Evolutionary conservation across 2,113 vertebrate species (phyloP).

Genomic region (Saiga tatarica): DNA sequence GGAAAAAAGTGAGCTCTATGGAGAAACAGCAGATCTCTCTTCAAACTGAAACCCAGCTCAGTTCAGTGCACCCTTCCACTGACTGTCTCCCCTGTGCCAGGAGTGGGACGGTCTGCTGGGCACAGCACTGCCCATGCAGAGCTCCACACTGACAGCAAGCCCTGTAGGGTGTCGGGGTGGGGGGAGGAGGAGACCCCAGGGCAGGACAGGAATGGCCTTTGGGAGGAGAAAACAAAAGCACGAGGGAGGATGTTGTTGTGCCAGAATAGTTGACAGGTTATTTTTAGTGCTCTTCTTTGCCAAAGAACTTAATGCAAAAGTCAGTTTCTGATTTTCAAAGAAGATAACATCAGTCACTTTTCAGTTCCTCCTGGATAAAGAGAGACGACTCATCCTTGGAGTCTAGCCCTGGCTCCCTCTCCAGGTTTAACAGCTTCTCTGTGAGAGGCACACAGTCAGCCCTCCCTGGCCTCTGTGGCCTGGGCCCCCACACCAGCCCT

Average conservation of each 20-base stretch:
- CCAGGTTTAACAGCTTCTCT: background rate
- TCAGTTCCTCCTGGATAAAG: background rate
- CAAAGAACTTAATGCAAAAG: background rate
- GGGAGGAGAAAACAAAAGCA: background rate
- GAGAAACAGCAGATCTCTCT: background rate
- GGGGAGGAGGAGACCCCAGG: background rate
- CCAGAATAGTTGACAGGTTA: background rate
- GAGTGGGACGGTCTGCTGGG: background rate
- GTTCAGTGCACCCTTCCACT: rapidly evolving
- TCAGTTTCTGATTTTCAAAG: background rate
- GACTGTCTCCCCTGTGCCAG: background rate
- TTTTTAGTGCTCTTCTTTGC: background rate
- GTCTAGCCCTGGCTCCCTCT: background rate
- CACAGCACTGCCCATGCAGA: rapidly evolving
- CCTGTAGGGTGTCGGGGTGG: rapidly evolving
- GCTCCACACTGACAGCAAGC: rapidly evolving
- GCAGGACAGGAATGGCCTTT: background rate
- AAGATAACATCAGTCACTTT: background rate
- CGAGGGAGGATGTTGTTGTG: background rate
- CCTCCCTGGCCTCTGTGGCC: background rate
- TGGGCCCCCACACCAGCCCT: rapidly evolving
- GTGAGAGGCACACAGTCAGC: rapidly evolving
- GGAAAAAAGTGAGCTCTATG: background rate
- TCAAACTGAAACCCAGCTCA: background rate
- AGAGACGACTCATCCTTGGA: rapidly evolving